Conservation (phyloP, 2,888 invertebrate genomes). For the Nymphalis urticae region DNA sequence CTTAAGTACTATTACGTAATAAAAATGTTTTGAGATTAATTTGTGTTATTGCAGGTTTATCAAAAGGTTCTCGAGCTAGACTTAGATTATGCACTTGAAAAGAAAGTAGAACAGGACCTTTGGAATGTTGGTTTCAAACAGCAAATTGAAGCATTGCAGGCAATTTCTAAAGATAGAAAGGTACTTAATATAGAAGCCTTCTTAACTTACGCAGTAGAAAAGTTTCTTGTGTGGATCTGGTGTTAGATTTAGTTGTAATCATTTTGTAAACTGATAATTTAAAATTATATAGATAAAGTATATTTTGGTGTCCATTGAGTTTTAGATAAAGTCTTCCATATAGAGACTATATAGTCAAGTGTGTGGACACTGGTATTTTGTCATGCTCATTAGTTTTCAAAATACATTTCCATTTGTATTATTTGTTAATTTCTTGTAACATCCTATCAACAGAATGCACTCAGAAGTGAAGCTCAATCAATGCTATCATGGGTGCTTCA, state of each 20-base stretch:
- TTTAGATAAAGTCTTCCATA: too few relatives aligned
- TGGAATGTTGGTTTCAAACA: slow-evolving; percentile 95
- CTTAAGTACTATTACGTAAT: background rate
- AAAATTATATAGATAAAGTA: too few relatives aligned
- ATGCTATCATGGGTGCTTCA: slow-evolving; percentile 90
- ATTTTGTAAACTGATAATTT: too few relatives aligned
- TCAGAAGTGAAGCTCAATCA: slow-evolving; percentile 88
- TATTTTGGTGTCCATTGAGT: too few relatives aligned
- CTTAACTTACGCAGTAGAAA: too few relatives aligned
- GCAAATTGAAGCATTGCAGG: slow-evolving; percentile 90
- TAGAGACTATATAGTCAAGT: too few relatives aligned
- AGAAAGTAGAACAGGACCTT: slow-evolving; percentile 93
- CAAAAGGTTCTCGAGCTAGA: slow-evolving; percentile 89
- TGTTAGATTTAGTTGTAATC: too few relatives aligned
- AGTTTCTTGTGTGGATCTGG: too few relatives aligned
- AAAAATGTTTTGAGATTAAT: background rate
- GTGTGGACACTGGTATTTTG: too few relatives aligned
- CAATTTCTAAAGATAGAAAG: slow-evolving; percentile 89
- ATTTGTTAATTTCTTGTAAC: background rate
- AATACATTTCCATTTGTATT: background rate
- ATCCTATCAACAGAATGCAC: slow-evolving; percentile 80
- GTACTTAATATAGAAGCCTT: slow-evolving; percentile 55
- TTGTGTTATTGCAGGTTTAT: slow-evolving; percentile 77
- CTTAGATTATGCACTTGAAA: slow-evolving; percentile 92
- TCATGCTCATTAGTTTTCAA: background rate